phyloP scores from a whole-genome alignment of 2,113 vertebrate genomes.

The Brachirus orientalis region DNA sequence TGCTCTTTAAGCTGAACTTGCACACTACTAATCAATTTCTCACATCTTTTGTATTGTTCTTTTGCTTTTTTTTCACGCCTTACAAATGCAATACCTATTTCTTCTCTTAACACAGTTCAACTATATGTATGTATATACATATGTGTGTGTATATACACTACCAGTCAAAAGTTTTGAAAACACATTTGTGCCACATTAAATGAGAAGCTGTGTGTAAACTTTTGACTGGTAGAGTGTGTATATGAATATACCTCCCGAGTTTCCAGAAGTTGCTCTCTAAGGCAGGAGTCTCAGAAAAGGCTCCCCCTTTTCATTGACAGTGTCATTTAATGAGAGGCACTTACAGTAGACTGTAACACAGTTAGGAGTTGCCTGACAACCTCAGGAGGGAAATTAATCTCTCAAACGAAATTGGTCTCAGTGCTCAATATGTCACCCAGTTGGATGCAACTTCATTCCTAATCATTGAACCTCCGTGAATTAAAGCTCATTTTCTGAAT shows the following conservation, averaged over 20 bases:
- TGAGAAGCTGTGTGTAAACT: too few species aligned
- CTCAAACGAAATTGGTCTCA: constrained; percentile 77
- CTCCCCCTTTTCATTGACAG: constrained; percentile 52
- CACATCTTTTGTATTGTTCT: too few species aligned
- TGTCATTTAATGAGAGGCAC: constrained; percentile 75
- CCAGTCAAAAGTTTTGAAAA: too few species aligned
- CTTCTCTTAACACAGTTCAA: too few species aligned
- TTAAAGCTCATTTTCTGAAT: constrained; percentile 79
- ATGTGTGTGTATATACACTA: too few species aligned
- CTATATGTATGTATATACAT: too few species aligned
- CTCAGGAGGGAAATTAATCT: constrained; percentile 83
- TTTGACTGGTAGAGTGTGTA: too few species aligned
- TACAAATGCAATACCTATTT: too few species aligned
- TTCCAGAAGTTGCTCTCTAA: constrained; percentile 19
- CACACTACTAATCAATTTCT: too few species aligned
- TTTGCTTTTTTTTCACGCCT: too few species aligned
- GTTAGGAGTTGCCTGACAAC: constrained; percentile 78
- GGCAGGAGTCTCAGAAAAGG: constrained; percentile 39
- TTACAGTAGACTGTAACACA: constrained; percentile 75
- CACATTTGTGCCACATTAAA: too few species aligned
- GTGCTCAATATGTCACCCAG: constrained; percentile 73
- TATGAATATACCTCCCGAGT: not conserved
- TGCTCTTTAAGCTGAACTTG: too few species aligned
- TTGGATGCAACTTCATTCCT: constrained; percentile 77
- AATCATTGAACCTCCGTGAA: constrained; percentile 75